These are phyloP conservation scores for Maconellicoccus hirsutus DNA, from an alignment of 1,140 invertebrate genomes.

Conservation along the genomic window DNA sequence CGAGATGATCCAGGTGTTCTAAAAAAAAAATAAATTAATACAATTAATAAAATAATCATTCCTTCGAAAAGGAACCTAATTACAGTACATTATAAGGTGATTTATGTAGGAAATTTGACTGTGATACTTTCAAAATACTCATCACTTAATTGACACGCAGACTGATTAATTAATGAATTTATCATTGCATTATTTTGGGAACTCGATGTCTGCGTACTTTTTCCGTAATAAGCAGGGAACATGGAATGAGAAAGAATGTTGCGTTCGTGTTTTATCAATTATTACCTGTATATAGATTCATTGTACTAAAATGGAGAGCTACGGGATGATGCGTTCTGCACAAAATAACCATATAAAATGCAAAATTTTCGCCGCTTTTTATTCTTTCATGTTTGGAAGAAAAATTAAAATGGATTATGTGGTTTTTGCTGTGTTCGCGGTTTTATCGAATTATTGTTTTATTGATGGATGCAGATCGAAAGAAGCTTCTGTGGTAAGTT, in stretches of 20 bases:
- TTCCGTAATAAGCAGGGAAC: not conserved
- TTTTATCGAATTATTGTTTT: not conserved
- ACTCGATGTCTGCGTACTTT: not conserved
- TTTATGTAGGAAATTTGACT: too few relatives aligned
- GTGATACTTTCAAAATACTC: too few relatives aligned
- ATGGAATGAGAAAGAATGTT: not conserved
- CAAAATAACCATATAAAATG: too few relatives aligned
- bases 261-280: not conserved
- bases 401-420: not conserved
- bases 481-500: conserved; percentile 6
- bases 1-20: too few relatives aligned
- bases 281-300: not conserved
- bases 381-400: not conserved
- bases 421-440: not conserved
- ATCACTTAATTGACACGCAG: too few relatives aligned
- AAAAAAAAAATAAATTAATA: too few relatives aligned
- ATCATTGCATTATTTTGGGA: not conserved
- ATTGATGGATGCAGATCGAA: conserved; percentile 12
- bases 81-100: too few relatives aligned
- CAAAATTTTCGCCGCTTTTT: too few relatives aligned
- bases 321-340: not conserved
- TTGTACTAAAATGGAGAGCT: not conserved
- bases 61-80: too few relatives aligned
- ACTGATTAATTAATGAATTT: not conserved
- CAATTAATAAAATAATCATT: too few relatives aligned